phyloP scores from a whole-genome alignment of 2,888 invertebrate species.

The Helicoverpa assulta region DNA sequence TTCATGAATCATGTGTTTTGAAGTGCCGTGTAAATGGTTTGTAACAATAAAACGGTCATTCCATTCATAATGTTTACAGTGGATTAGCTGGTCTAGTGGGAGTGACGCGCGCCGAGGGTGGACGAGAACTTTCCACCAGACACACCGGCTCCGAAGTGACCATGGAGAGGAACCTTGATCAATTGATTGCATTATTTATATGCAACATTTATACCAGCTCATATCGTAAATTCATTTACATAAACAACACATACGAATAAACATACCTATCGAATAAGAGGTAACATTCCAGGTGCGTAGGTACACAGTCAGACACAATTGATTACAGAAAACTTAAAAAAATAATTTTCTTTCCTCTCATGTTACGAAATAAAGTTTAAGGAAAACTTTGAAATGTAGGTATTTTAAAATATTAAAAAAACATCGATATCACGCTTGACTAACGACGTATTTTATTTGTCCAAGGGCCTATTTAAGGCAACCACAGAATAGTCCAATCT shows the following conservation, averaged over 20 bases:
- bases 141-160: conserved; percentile 1
- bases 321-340: no score
- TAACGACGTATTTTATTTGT: no score
- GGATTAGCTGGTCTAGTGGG: neutral
- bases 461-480: no score
- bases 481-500: no score
- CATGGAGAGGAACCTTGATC: conserved; percentile 1
- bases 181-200: neutral
- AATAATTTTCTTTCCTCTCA: no score
- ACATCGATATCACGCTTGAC: no score
- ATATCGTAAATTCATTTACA: neutral
- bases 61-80: conserved; percentile 14
- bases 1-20: conserved; percentile 38
- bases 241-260: neutral
- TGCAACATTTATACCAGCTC: neutral
- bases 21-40: conserved; percentile 1
- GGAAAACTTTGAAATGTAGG: no score
- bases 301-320: neutral
- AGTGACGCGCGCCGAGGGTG: neutral
- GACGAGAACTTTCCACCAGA: conserved; percentile 8
- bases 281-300: neutral
- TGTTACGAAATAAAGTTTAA: no score
- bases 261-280: neutral
- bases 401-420: no score
- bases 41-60: conserved; percentile 10